A percentile compares a stretch with the other conserved stretches of the same genome.
Evolutionary conservation across 2,888 invertebrate genomes (phyloP).

Genomic region (Hemithea aestivaria): DNA sequence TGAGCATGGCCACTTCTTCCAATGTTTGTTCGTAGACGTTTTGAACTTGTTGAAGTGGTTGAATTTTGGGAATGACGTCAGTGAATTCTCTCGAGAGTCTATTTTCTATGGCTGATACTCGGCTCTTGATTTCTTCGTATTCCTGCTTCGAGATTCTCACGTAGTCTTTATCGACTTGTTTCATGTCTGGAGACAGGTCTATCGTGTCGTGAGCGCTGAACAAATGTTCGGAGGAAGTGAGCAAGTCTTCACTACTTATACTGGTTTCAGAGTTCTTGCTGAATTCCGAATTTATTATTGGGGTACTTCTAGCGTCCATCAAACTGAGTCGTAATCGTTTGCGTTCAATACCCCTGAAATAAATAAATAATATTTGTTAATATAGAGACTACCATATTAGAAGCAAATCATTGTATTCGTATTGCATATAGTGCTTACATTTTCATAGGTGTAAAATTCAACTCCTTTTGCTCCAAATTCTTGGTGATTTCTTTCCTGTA

Average conservation of each 20-base stretch:
- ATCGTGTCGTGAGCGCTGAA: conserved; percentile 69
- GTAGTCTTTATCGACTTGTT: conserved; percentile 76
- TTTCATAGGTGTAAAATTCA: conserved; percentile 79
- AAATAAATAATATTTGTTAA: conserved; percentile 4
- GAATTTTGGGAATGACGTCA: conserved; percentile 65
- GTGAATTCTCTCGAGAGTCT: conserved; percentile 84
- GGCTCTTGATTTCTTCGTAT: conserved; percentile 87
- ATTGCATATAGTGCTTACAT: conserved; percentile 75
- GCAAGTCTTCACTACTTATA: conserved; percentile 64
- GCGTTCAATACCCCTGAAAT: conserved; percentile 65
- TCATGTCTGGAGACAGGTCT: conserved; percentile 64
- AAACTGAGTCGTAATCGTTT: conserved; percentile 68
- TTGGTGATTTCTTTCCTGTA: conserved; percentile 82
- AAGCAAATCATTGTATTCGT: no score
- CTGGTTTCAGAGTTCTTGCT: conserved; percentile 65
- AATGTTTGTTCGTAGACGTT: conserved; percentile 86
- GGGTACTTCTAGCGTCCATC: conserved; percentile 66
- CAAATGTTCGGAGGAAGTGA: conserved; percentile 65
- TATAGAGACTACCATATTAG: no score
- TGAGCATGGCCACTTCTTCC: conserved; percentile 82
- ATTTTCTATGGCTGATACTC: conserved; percentile 86
- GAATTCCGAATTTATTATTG: conserved; percentile 57
- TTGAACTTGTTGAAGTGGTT: conserved; percentile 82
- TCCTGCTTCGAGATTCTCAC: conserved; percentile 86
- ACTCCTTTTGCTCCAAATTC: conserved; percentile 79